phyloP scores from a whole-genome alignment of 2,888 invertebrate species.

The Eumerus sabulonum region DNA sequence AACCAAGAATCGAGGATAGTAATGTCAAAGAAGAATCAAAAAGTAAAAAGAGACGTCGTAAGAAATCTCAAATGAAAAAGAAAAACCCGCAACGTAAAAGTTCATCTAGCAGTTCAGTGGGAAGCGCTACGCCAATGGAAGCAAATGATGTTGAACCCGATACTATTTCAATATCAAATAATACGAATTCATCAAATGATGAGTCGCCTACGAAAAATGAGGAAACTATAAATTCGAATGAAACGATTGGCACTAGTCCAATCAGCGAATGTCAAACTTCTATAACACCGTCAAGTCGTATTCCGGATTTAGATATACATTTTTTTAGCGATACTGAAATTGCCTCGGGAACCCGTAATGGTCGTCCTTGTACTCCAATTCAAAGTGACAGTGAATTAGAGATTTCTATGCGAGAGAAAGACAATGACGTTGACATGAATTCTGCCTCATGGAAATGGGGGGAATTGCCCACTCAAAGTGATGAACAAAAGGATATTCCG shows the following conservation, averaged over 20 bases:
- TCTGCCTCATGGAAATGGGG: slow-evolving; percentile 92
- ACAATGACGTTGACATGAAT: slow-evolving; percentile 72
- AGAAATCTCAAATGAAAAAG: slow-evolving; percentile 89
- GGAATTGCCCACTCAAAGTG: slow-evolving; percentile 83
- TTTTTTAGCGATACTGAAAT: slow-evolving; percentile 97
- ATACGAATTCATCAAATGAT: slow-evolving; percentile 75
- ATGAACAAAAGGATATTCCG: slow-evolving; percentile 72
- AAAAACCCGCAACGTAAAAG: slow-evolving; percentile 88
- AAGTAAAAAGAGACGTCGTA: slow-evolving; percentile 87
- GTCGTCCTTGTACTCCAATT: slow-evolving; percentile 89
- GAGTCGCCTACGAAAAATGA: slow-evolving; percentile 76
- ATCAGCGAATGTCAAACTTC: slow-evolving; percentile 71
- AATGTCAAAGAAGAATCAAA: slow-evolving; percentile 79
- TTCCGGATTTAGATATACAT: slow-evolving; percentile 85
- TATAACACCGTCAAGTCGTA: slow-evolving; percentile 77
- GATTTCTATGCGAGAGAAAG: slow-evolving; percentile 80
- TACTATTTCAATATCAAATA: slow-evolving; percentile 72
- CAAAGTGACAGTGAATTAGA: slow-evolving; percentile 98
- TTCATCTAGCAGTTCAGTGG: slow-evolving; percentile 79
- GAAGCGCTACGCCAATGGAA: slow-evolving; percentile 73
- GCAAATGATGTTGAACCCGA: slow-evolving; percentile 73
- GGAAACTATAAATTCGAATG: slow-evolving; percentile 72
- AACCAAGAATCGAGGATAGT: slow-evolving; percentile 38
- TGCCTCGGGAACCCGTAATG: slow-evolving; percentile 83
- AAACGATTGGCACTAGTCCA: slow-evolving; percentile 71